Percentiles rank a stretch among this genome's conserved stretches.
phyloP scores from a whole-genome alignment of 2,888 invertebrate species.

The Leucophora obtusa region DNA sequence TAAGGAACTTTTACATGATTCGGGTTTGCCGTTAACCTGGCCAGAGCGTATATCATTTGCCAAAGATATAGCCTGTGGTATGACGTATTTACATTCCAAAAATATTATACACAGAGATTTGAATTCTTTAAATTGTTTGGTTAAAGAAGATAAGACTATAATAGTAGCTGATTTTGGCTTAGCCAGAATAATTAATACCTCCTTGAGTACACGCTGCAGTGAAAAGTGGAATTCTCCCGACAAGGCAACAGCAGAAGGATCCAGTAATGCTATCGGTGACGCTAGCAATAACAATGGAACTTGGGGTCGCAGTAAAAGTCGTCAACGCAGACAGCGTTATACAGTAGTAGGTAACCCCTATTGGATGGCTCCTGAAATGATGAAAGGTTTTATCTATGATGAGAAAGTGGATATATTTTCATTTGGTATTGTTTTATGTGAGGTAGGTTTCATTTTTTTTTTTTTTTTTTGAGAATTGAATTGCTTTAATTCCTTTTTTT shows the following conservation, averaged over 20 bases:
- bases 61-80: conserved; percentile 94
- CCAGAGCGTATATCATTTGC: conserved; percentile 89
- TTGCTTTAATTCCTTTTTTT: conserved; percentile 1
- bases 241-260: conserved; percentile 69
- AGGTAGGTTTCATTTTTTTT: conserved; percentile 81
- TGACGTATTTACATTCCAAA: conserved; percentile 96
- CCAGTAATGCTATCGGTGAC: conserved; percentile 3
- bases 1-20: conserved; percentile 89
- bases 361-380: conserved; percentile 99
- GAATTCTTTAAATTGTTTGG: conserved; percentile 96
- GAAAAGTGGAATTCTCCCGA: conserved; percentile 73
- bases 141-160: conserved; percentile 92
- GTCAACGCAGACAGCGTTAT: conserved; percentile 90
- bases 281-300: conserved; percentile 75
- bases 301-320: conserved; percentile 81
- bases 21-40: conserved; percentile 86
- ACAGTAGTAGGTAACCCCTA: conserved; percentile 98
- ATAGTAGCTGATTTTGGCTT: conserved; percentile 98
- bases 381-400: conserved; percentile 96
- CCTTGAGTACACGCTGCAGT: conserved; percentile 76
- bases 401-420: conserved; percentile 98
- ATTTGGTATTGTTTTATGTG: conserved; percentile 96
- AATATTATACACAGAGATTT: conserved; percentile 96
- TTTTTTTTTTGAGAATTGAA: not conserved
- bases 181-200: conserved; percentile 85